A percentile compares a stretch with the other conserved stretches of the same genome.
These are phyloP conservation scores for Drosophila ironensis DNA, from an alignment of 1,140 invertebrate genomes.

Conservation along the genomic window DNA sequence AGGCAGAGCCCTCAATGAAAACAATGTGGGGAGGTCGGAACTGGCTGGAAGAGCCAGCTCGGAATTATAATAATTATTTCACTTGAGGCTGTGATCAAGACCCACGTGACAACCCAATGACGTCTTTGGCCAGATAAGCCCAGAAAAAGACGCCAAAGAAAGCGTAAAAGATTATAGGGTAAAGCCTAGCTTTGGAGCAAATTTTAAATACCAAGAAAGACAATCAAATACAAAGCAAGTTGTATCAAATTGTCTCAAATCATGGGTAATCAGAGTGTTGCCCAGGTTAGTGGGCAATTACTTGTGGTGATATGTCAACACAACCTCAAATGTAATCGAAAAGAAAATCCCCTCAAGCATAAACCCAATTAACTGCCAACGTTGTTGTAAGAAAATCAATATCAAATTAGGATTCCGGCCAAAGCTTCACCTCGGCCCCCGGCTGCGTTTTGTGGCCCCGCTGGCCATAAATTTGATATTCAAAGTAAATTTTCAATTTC, in stretches of 20 bases:
- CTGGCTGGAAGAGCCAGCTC: background rate
- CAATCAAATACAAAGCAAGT: too few species aligned
- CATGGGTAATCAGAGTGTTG: too few species aligned
- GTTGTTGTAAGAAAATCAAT: slow-evolving; percentile 25
- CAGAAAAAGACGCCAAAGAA: background rate
- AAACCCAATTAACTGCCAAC: background rate
- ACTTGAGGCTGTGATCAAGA: background rate
- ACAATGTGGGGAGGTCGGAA: slow-evolving; percentile 2
- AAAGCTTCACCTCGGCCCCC: slow-evolving; percentile 7
- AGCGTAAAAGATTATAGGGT: background rate
- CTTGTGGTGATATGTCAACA: too few species aligned
- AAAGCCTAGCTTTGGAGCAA: too few species aligned
- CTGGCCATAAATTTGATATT: slow-evolving; percentile 63
- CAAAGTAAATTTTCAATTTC: slow-evolving; percentile 76
- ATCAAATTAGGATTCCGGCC: slow-evolving; percentile 53
- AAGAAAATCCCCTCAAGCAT: too few species aligned
- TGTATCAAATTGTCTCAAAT: too few species aligned
- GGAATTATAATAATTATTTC: slow-evolving; percentile 7
- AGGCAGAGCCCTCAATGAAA: too few species aligned
- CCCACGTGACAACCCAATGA: background rate
- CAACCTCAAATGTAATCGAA: too few species aligned
- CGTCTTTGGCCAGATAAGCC: background rate
- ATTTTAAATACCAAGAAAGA: too few species aligned
- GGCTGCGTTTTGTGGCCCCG: slow-evolving; percentile 4
- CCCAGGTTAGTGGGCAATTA: too few species aligned